phyloP scores from a whole-genome alignment of 2,888 invertebrate species.

The Julus scanicus region DNA sequence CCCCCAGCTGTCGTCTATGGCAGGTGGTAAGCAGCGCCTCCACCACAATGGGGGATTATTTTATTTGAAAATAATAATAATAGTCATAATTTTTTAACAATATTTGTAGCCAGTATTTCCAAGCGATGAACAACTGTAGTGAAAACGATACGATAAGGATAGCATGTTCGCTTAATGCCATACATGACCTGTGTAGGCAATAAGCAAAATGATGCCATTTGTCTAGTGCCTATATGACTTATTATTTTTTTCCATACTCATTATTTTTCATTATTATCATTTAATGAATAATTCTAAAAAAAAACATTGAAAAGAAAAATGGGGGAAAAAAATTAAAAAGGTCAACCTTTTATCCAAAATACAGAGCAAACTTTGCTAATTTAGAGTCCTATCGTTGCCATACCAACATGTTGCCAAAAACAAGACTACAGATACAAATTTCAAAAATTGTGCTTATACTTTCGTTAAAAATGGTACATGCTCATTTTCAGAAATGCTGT shows the following conservation, averaged over 20 bases:
- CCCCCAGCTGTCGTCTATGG: constrained; percentile 37
- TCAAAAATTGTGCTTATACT: too few species aligned
- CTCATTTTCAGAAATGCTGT: too few species aligned
- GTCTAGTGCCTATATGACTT: not conserved
- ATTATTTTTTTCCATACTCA: not conserved
- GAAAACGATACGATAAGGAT: not conserved
- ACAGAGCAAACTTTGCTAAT: too few species aligned
- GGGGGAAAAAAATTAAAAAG: not conserved
- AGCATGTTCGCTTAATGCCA: not conserved
- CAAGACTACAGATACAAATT: too few species aligned
- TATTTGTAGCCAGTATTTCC: constrained; percentile 2
- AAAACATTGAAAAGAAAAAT: not conserved
- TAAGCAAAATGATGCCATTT: not conserved
- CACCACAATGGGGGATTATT: constrained; percentile 35
- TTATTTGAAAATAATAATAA: constrained; percentile 45
- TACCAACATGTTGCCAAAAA: too few species aligned
- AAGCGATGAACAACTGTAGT: not conserved
- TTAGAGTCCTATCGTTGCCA: too few species aligned
- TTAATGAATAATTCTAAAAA: not conserved
- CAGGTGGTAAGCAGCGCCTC: constrained; percentile 40
- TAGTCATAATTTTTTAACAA: constrained; percentile 42
- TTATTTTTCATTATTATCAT: constrained; percentile 37
- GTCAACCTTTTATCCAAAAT: too few species aligned
- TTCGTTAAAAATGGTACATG: too few species aligned
- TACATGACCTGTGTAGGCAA: not conserved